Evolutionary conservation across 2,888 invertebrate species (phyloP).

Genomic region (Platerodrilus igneus): DNA sequence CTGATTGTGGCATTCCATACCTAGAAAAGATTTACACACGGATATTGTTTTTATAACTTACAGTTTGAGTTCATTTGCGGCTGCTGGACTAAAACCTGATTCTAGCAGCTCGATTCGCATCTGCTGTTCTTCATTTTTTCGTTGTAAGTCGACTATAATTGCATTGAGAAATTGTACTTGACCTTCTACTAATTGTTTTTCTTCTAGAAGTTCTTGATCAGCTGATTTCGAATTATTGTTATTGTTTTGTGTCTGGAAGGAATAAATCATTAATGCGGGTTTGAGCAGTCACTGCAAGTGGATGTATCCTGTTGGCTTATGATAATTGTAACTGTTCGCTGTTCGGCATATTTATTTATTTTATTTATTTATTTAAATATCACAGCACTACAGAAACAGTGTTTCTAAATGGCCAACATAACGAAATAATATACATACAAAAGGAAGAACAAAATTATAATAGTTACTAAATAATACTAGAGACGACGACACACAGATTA

Average conservation of each 20-base stretch:
- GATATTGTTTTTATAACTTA: slow-evolving; percentile 35
- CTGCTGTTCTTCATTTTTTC: slow-evolving; percentile 80
- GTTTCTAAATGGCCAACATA: too few species aligned
- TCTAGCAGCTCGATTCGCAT: slow-evolving; percentile 76
- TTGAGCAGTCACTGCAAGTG: not conserved
- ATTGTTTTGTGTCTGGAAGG: slow-evolving; percentile 18
- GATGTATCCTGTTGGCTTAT: not conserved
- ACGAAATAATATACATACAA: too few species aligned
- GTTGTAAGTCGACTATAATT: slow-evolving; percentile 94
- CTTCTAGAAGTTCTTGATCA: slow-evolving; percentile 52
- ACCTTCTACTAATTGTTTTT: slow-evolving; percentile 61
- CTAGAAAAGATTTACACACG: slow-evolving; percentile 26
- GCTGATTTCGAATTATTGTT: slow-evolving; percentile 24
- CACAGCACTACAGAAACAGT: too few species aligned
- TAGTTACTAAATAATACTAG: too few species aligned
- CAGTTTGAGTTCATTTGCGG: slow-evolving; percentile 47
- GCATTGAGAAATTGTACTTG: slow-evolving; percentile 91
- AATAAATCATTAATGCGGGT: too few species aligned
- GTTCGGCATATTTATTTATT: too few species aligned
- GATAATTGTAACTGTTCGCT: not conserved
- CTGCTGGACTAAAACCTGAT: slow-evolving; percentile 52
- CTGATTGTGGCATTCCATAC: slow-evolving; percentile 35
- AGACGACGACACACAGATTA: too few species aligned
- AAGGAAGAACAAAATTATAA: too few species aligned
- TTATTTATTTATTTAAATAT: too few species aligned